phyloP scores from a whole-genome alignment of 2,113 vertebrate species.

The Cephalopholis sonnerati region DNA sequence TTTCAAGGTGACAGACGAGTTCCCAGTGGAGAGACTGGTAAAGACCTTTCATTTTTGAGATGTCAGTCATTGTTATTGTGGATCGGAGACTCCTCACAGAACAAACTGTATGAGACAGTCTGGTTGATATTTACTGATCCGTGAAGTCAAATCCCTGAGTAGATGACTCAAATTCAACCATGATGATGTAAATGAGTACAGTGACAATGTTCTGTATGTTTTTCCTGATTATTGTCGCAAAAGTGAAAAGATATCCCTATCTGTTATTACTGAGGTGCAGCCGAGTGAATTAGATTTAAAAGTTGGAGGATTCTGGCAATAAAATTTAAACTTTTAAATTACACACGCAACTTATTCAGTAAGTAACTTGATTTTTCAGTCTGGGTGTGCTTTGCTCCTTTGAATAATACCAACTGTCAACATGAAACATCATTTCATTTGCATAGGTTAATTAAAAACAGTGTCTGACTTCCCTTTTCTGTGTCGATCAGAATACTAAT shows the following conservation, averaged over 20 bases:
- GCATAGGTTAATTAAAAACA: conserved; percentile 85
- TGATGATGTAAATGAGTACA: not conserved
- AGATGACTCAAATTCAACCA: not conserved
- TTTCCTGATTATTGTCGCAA: not conserved
- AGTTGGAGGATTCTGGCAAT: not conserved
- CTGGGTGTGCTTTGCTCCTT: conserved; percentile 58
- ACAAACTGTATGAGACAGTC: not conserved
- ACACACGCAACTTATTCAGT: conserved; percentile 10
- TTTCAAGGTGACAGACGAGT: conserved; percentile 51
- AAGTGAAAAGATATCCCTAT: not conserved
- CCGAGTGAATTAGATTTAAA: not conserved
- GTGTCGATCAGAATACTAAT: conserved; percentile 80
- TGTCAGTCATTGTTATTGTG: conserved; percentile 31
- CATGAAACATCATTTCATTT: conserved; percentile 80
- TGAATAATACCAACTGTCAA: conserved; percentile 74
- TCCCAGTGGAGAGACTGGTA: conserved; percentile 18
- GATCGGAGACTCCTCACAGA: conserved; percentile 2
- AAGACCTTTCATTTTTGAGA: conserved; percentile 30
- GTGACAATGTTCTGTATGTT: not conserved
- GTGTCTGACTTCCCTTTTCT: conserved; percentile 73
- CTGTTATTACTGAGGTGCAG: not conserved
- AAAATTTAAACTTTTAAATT: not conserved
- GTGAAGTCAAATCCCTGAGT: conserved; percentile 16
- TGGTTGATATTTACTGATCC: conserved; percentile 28
- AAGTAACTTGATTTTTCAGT: conserved; percentile 64